Evolutionary conservation across 2,113 vertebrate genomes (phyloP).

Genomic region (Oreochromis tanganicae): DNA sequence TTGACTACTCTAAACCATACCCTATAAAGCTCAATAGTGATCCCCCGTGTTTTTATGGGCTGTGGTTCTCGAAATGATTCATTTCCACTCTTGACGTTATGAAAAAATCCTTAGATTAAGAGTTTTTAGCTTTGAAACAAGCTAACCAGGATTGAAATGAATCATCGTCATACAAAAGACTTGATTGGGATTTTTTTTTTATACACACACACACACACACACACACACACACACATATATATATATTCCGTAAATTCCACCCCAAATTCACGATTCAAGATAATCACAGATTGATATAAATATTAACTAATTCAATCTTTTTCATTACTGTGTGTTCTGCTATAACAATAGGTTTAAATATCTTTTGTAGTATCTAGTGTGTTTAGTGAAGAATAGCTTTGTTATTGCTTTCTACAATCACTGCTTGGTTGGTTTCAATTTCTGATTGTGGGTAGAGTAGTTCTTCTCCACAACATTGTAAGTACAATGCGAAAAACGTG

Average conservation of each 20-base stretch:
- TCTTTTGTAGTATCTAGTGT: neutral
- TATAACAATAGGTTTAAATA: neutral
- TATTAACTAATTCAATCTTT: neutral
- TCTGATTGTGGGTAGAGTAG: neutral
- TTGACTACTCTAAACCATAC: neutral
- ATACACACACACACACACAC: fast-evolving
- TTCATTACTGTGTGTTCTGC: fast-evolving
- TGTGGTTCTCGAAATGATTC: neutral
- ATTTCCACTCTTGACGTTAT: neutral
- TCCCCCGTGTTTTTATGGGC: neutral
- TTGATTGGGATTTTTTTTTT: neutral
- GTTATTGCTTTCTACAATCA: neutral
- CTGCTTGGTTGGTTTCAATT: neutral
- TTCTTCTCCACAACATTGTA: neutral
- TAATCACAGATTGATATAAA: neutral
- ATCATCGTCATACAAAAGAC: neutral
- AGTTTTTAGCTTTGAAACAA: neutral
- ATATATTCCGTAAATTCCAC: neutral
- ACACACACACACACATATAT: neutral
- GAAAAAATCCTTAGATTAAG: neutral
- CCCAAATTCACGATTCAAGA: neutral
- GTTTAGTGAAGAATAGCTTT: neutral
- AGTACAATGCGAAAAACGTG: neutral
- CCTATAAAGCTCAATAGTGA: neutral
- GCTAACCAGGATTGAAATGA: neutral